Base-by-base conservation (phyloP, 2,113 vertebrate genomes). In the Marcusenius ussheri region DNA sequence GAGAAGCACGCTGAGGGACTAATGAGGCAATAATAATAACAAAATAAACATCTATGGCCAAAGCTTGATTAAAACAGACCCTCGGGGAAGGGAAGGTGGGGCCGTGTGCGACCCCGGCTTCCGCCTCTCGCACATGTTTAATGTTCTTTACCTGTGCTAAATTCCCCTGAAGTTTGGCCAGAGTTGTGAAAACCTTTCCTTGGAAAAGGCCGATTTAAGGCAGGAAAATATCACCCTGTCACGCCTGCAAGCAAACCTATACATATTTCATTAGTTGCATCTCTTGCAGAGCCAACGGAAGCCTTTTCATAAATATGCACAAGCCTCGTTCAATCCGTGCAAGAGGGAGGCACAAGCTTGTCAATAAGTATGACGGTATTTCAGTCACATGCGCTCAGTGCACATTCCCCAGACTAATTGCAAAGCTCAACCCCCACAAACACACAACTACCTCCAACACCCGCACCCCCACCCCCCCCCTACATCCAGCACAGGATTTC, bases 221-320 rank as follows among this genome's bases (percentile, higher is more conserved):
- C 50, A 49, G 31, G 84, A 53, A 87, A 87, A 87, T 53, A 87
- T 87, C 50, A 35, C 85, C 50, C 85, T 87, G 85, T 87, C 85
- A 87, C 85, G 85, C 50, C 50, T 53, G 85, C 50, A 87, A 87
- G 85, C 85, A 53, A 53, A 87, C 85, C 50, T 53, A 87, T 87
- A 87, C 85, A 87, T 87, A 87, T 87, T 87, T 87, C 85, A 87
- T 87, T 87, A 87, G 85, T 15, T 53, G 85, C 13, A 56, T 47
- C 50, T 56, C 85, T 27, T 53, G 50, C 47, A 87, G 85, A 50
- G 31, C 50, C 49, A 49, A 39, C 31, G 24, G 50, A 51, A 87
- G 85, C 50, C 31, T 51, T 86, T 86, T 53, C 85, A 87, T 87
- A 87, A 87, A 87, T 87, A 87, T 87, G 85, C 85, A 87, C 85